phyloP scores from a whole-genome alignment of 2,888 invertebrate genomes.

The Heliconius ethilla region DNA sequence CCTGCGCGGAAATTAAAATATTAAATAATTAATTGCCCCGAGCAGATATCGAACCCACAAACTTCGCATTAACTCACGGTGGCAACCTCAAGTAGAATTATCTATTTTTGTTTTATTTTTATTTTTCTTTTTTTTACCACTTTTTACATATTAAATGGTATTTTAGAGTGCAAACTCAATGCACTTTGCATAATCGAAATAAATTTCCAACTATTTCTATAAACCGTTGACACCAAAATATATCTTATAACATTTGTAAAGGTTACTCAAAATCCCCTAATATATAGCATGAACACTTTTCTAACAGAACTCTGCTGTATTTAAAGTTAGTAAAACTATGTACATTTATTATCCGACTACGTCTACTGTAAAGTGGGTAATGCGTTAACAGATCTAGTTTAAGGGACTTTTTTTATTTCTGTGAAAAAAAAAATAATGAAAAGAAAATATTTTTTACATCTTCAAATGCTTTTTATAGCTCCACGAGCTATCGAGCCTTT shows the following conservation, averaged over 20 bases:
- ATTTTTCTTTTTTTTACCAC: too few species aligned
- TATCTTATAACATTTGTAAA: conserved; percentile 20
- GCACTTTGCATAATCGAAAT: conserved; percentile 5
- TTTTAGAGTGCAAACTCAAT: background rate
- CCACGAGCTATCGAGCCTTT: background rate
- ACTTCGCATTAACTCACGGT: too few species aligned
- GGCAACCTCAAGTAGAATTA: accelerated
- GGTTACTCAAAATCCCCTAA: conserved; percentile 9
- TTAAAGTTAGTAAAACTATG: conserved; percentile 7
- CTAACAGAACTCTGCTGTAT: background rate
- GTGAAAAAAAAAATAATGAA: too few species aligned
- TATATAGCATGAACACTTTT: conserved; percentile 10
- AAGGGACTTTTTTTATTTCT: background rate
- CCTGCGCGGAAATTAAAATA: too few species aligned
- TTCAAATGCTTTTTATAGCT: too few species aligned
- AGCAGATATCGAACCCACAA: background rate
- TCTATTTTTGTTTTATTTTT: too few species aligned
- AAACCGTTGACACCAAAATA: conserved; percentile 5
- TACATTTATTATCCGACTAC: conserved; percentile 14
- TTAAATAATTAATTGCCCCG: background rate
- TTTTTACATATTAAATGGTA: too few species aligned
- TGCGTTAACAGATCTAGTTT: background rate
- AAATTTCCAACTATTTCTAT: conserved; percentile 1
- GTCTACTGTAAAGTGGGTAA: background rate
- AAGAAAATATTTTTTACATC: too few species aligned